A percentile compares a stretch with the other conserved stretches of the same genome.
Evolutionary conservation across 2,113 vertebrate species (phyloP).

Genomic region (Microtus pennsylvanicus): DNA sequence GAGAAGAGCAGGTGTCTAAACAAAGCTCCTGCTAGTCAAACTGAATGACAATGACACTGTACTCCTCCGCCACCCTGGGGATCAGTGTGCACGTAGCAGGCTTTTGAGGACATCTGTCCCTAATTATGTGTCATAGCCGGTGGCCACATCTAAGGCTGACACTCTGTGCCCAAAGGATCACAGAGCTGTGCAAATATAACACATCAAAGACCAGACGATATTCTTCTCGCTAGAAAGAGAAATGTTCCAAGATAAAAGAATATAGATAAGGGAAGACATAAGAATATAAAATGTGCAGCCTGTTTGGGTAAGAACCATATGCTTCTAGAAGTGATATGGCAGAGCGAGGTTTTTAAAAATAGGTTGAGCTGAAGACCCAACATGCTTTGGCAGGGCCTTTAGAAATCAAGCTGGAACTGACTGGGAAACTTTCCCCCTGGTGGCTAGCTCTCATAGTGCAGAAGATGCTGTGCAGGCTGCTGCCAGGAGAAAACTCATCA

Average conservation of each 20-base stretch:
- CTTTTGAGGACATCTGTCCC: constrained; percentile 63
- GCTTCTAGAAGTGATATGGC: neutral
- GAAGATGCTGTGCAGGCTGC: neutral
- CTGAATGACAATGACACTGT: constrained; percentile 48
- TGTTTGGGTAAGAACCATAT: neutral
- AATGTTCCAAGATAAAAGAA: neutral
- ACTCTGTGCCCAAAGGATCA: constrained; percentile 1
- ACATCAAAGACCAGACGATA: neutral
- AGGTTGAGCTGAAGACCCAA: neutral
- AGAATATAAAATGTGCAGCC: neutral
- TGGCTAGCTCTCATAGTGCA: neutral
- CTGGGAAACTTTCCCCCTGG: neutral
- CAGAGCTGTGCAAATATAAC: neutral
- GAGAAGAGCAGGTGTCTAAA: constrained; percentile 92
- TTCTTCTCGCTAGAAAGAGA: neutral
- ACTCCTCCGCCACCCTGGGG: neutral
- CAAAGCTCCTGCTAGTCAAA: constrained; percentile 88
- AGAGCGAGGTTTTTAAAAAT: neutral
- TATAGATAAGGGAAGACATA: neutral
- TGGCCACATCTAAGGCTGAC: constrained; percentile 38
- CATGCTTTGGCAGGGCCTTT: neutral
- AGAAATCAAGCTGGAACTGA: neutral
- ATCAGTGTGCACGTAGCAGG: neutral
- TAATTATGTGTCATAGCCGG: constrained; percentile 16
- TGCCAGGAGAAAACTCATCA: neutral